Percentiles rank a stretch among this genome's conserved stretches.
Conservation (phyloP, 1,140 invertebrate genomes). For the Pseudomyrmex sp. region DNA sequence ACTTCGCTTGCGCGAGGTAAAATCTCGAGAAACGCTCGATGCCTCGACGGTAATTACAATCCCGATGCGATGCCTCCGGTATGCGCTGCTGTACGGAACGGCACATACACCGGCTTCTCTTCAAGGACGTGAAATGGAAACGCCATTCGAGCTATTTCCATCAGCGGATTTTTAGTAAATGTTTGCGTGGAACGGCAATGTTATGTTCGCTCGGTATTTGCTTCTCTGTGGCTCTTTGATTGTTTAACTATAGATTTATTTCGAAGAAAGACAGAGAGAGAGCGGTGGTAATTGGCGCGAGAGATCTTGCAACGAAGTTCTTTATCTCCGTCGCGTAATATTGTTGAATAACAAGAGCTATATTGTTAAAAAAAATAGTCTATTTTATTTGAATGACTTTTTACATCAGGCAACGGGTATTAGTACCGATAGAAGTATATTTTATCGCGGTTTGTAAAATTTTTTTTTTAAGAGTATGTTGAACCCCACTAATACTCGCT, state of each 20-base stretch:
- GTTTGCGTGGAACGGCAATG: slow-evolving; percentile 11
- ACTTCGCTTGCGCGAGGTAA: slow-evolving; percentile 29
- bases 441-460: no score
- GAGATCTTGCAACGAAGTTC: neutral
- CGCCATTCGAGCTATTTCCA: slow-evolving; percentile 34
- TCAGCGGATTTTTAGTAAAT: slow-evolving; percentile 21
- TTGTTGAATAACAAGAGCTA: neutral
- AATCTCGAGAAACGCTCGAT: slow-evolving; percentile 18
- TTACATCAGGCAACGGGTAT: no score
- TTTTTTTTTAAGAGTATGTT: neutral
- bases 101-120: no score
- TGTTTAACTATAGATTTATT: slow-evolving; percentile 36
- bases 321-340: neutral
- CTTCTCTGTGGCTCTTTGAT: slow-evolving; percentile 32
- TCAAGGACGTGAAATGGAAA: slow-evolving; percentile 20
- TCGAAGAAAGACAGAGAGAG: neutral
- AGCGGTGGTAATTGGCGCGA: neutral
- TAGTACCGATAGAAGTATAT: no score
- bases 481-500: neutral
- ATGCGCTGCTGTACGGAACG: slow-evolving; percentile 31
- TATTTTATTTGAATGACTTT: no score
- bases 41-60: slow-evolving; percentile 53
- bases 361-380: no score
- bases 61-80: slow-evolving; percentile 6
- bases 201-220: slow-evolving; percentile 26